phyloP scores from a whole-genome alignment of 2,113 vertebrate genomes.

The Vidua chalybeata region DNA sequence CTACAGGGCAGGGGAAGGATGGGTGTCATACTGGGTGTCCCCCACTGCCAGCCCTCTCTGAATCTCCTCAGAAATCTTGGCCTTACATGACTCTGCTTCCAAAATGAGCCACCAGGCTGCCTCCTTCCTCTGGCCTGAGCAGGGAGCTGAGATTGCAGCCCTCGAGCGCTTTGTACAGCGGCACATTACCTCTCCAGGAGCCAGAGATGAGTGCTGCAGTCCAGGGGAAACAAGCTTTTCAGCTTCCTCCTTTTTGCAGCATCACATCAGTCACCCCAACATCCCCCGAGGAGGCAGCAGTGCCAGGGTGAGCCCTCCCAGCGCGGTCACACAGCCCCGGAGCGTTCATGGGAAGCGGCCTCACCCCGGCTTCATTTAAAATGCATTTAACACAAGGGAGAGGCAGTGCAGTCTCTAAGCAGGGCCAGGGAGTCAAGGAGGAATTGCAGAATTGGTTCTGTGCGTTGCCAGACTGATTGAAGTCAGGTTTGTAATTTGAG shows the following conservation, averaged over 20 bases:
- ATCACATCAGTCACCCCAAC: background rate
- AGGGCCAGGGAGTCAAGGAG: background rate
- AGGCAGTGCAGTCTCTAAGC: background rate
- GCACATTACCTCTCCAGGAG: background rate
- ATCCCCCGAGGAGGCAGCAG: background rate
- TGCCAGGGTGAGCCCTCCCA: background rate
- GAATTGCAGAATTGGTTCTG: background rate
- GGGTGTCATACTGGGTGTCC: background rate
- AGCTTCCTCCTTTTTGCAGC: background rate
- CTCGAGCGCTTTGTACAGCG: fast-evolving
- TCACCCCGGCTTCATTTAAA: background rate
- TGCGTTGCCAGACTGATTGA: background rate
- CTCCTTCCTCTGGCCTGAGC: background rate
- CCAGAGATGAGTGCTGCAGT: background rate
- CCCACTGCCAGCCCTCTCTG: background rate
- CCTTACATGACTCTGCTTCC: background rate
- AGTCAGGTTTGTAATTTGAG: background rate
- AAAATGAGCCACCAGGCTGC: background rate
- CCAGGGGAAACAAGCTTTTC: background rate
- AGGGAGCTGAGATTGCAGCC: background rate
- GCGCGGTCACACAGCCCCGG: fast-evolving
- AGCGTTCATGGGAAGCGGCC: background rate
- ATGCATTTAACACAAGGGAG: background rate
- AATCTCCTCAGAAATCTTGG: background rate
- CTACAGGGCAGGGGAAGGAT: background rate